Evolutionary conservation across 2,888 invertebrate species (phyloP), one percentile per base, ranked within the genome.

Genomic region (Parapristionchus giblindavisi): DNA sequence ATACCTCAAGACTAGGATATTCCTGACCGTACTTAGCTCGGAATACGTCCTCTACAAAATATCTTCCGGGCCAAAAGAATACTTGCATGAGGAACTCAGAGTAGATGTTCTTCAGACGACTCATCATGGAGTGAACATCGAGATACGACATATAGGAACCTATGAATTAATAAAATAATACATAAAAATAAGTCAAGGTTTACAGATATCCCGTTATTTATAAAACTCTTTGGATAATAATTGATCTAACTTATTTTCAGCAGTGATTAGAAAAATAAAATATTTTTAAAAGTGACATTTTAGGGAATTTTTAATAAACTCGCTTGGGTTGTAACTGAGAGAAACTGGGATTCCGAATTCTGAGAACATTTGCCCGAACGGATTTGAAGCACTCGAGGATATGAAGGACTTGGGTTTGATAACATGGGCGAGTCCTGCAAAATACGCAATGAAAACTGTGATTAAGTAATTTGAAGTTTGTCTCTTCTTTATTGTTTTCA

Each of bases 361-460:
- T 24, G 1, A 3, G 17, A 14, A n/a, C 24, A 27, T n/a, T 27
- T 24, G 27, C 3, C 24, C 61, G 21, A 61, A 27, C 8, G 61
- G 61, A 17, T 40, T 40, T 8, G 61, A 61, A 4, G 34, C 61
- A 8, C 38, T 27, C 0, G 38, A 17, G 1, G 61, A 40, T 1
- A 61, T 61, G n/a, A 61, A 17, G 5, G 61, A 61, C 14, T 61
- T 61, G 38, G 61, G 61, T 32, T 61, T 61, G 61, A 61, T 61
- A 11, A 61, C 14, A 6, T 61, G 61, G 2, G 61, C 38, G 6
- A 61, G 40, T 2, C 38, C 61, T 61, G 6, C 27, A 60, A 36
- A 52, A 24, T 5, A 17, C 5, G 52, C 52, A 11, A 52, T 21
- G 52, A 5, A 52, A 52, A 52, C n/a, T 52, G 21, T 17, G 4